Evolutionary conservation across 2,113 vertebrate species (phyloP).

Genomic region (Elaphurus davidianus): DNA sequence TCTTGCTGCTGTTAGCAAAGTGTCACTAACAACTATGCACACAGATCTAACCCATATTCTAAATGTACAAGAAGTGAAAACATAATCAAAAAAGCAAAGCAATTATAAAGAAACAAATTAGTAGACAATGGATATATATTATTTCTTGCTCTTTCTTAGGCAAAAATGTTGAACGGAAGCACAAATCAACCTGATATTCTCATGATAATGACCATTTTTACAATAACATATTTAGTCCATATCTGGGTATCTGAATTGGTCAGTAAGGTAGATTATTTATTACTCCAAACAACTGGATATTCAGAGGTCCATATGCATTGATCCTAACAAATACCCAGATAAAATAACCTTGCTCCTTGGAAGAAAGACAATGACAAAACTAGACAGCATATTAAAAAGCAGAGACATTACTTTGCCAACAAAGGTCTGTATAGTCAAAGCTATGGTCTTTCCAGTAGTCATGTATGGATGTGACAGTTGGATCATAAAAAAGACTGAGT

Average conservation of each 20-base stretch:
- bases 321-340: background rate
- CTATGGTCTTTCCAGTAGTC: background rate
- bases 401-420: background rate
- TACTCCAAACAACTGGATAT: background rate
- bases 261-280: background rate
- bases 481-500: background rate
- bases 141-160: background rate
- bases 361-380: background rate
- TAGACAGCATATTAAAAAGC: background rate
- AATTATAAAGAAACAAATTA: background rate
- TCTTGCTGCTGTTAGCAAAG: constrained; percentile 70
- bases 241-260: background rate
- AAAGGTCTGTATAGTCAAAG: background rate
- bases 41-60: constrained; percentile 61
- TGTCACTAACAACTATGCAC: constrained; percentile 58
- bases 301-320: background rate
- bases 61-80: constrained; percentile 60
- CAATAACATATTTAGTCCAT: background rate
- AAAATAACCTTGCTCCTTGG: background rate
- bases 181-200: background rate
- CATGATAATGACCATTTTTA: background rate
- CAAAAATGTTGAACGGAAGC: background rate
- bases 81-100: background rate
- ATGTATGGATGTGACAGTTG: background rate
- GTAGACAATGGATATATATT: background rate